These are phyloP conservation scores for Apocheima hispidaria DNA, from an alignment of 2,888 invertebrate species.

Conservation along the genomic window DNA sequence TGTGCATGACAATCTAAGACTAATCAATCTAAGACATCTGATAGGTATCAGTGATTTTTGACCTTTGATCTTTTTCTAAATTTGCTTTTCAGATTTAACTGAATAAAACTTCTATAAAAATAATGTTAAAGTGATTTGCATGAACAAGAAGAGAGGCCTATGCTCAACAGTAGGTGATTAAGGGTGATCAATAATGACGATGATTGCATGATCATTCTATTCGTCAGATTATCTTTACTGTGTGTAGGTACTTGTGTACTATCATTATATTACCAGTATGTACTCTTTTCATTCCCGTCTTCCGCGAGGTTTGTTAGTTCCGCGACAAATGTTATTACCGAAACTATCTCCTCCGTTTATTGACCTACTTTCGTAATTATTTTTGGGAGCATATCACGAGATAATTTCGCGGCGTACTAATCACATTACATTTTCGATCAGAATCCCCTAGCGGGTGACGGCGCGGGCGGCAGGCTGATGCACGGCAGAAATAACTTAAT, in stretches of 20 bases:
- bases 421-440: conserved; percentile 47
- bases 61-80: too few species aligned
- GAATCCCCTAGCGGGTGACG: conserved; percentile 31
- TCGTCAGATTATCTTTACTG: background rate
- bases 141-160: too few species aligned
- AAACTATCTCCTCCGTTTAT: conserved; percentile 71
- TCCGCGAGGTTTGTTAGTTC: conserved; percentile 54
- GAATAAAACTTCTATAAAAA: too few species aligned
- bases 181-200: too few species aligned
- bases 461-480: conserved; percentile 26
- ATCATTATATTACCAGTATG: background rate
- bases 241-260: conserved; percentile 19
- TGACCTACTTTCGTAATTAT: conserved; percentile 66
- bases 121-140: too few species aligned
- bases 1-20: too few species aligned
- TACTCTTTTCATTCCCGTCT: conserved; percentile 29
- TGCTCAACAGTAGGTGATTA: too few species aligned
- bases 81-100: too few species aligned
- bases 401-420: conserved; percentile 46
- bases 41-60: too few species aligned
- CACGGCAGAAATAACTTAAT: conserved; percentile 33
- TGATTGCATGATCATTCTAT: background rate
- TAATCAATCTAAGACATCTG: too few species aligned
- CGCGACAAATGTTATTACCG: conserved; percentile 77
- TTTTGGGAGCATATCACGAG: conserved; percentile 52